These are phyloP conservation scores for Rhogogaster chlorosoma DNA, from an alignment of 2,888 invertebrate species.

Conservation along the genomic window DNA sequence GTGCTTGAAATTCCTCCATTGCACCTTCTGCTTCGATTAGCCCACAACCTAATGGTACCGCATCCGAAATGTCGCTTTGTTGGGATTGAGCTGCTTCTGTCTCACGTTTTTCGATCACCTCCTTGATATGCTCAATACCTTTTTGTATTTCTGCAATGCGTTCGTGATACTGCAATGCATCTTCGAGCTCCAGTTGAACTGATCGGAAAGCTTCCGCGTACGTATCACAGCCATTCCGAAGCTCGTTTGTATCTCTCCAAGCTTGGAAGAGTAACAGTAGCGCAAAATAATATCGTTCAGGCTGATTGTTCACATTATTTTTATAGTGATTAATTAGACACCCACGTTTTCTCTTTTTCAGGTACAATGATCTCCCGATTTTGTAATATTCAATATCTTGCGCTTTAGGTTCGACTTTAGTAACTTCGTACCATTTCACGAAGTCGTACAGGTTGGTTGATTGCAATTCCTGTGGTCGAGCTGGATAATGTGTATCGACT, in stretches of 20 bases:
- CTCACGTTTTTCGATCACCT: slow-evolving; percentile 44
- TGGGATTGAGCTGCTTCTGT: slow-evolving; percentile 25
- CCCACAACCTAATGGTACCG: slow-evolving; percentile 37
- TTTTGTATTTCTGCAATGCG: slow-evolving; percentile 35
- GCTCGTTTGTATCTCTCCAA: slow-evolving; percentile 59
- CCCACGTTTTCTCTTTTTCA: slow-evolving; percentile 62
- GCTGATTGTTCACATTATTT: slow-evolving; percentile 55
- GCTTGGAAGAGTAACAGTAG: slow-evolving; percentile 59
- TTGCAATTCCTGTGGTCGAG: too few relatives aligned
- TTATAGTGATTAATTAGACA: slow-evolving; percentile 66
- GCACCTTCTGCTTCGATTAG: slow-evolving; percentile 58
- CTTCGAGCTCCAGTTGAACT: slow-evolving; percentile 54
- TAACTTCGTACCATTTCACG: too few relatives aligned
- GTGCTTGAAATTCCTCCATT: slow-evolving; percentile 41
- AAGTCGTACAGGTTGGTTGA: too few relatives aligned
- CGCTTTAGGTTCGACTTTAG: too few relatives aligned
- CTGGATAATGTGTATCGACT: too few relatives aligned
- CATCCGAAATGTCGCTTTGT: not conserved
- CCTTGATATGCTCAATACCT: slow-evolving; percentile 48
- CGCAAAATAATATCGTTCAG: slow-evolving; percentile 56
- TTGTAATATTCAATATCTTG: slow-evolving; percentile 47
- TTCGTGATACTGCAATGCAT: slow-evolving; percentile 56
- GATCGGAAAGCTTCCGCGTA: slow-evolving; percentile 61
- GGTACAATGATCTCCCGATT: slow-evolving; percentile 49
- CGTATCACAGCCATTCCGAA: slow-evolving; percentile 57